Conservation (phyloP, 2,888 invertebrate genomes). For the Epicampocera succincta region DNA sequence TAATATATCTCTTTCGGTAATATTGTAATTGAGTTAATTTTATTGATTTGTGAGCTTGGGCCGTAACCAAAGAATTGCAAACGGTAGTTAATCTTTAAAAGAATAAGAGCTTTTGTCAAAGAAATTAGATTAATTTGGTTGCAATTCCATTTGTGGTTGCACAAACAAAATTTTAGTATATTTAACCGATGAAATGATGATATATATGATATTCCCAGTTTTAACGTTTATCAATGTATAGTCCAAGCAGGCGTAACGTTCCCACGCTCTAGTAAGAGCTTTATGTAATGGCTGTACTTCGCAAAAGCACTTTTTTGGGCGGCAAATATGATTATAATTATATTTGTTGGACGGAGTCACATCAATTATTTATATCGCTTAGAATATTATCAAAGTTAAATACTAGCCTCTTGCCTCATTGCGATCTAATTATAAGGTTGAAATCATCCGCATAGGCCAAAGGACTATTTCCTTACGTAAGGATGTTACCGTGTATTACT, state of each 20-base stretch:
- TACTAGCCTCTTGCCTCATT: too few relatives aligned
- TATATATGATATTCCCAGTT: neutral
- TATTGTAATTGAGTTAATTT: slow-evolving; percentile 9
- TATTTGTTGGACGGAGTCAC: neutral
- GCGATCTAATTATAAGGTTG: too few relatives aligned
- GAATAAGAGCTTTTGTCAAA: neutral
- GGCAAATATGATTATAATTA: slow-evolving; percentile 16
- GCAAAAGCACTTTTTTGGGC: neutral
- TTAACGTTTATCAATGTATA: slow-evolving; percentile 3
- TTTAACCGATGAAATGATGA: neutral
- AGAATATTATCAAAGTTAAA: too few relatives aligned
- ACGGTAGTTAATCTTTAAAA: slow-evolving; percentile 15
- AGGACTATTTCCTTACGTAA: too few relatives aligned
- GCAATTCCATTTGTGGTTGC: neutral
- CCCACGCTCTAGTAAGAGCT: neutral
- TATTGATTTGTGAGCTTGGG: neutral
- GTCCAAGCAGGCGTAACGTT: neutral
- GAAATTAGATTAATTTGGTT: slow-evolving; percentile 1
- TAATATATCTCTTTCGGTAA: too few relatives aligned
- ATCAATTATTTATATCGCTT: slow-evolving; percentile 15
- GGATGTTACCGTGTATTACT: too few relatives aligned
- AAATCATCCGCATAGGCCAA: too few relatives aligned
- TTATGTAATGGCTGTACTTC: neutral
- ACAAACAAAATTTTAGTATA: neutral
- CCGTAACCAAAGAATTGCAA: neutral